Evolutionary conservation across 2,797 vertebrate species (phyloP).

Genomic region (Periophthalmus magnuspinnatus): DNA sequence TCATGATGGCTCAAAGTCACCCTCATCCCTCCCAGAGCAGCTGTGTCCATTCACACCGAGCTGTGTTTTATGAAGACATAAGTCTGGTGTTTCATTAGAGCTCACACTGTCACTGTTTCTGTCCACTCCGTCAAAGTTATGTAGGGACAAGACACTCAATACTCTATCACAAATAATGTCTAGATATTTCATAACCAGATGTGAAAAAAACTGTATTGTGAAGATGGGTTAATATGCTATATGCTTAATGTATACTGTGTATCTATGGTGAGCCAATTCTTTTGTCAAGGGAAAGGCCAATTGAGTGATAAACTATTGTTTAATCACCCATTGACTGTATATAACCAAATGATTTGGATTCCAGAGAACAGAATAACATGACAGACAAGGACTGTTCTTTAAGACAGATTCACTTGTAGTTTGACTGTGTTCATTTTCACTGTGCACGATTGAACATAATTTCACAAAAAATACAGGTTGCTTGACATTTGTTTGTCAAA

Average conservation of each 20-base stretch:
- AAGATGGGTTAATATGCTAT: no score
- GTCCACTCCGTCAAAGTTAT: slow-evolving; percentile 17
- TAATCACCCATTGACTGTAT: neutral
- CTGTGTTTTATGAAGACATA: slow-evolving; percentile 61
- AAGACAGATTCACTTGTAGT: no score
- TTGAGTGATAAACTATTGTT: neutral
- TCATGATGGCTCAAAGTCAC: slow-evolving; percentile 63
- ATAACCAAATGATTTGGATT: no score
- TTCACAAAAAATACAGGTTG: no score
- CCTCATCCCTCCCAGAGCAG: slow-evolving; percentile 42
- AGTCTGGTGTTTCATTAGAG: slow-evolving; percentile 68
- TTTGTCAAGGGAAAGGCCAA: neutral
- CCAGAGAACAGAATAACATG: no score
- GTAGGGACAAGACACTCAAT: neutral
- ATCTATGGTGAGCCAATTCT: neutral
- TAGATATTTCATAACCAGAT: neutral
- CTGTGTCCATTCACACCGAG: slow-evolving; percentile 23
- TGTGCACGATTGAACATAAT: no score
- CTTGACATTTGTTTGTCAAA: no score
- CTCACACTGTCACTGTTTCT: slow-evolving; percentile 26
- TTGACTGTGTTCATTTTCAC: no score
- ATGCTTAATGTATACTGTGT: no score
- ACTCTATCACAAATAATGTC: slow-evolving; percentile 3
- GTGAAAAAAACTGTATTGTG: no score
- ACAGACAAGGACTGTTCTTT: no score